Conservation (phyloP, 2,113 vertebrate genomes). For the Galbula dea region DNA sequence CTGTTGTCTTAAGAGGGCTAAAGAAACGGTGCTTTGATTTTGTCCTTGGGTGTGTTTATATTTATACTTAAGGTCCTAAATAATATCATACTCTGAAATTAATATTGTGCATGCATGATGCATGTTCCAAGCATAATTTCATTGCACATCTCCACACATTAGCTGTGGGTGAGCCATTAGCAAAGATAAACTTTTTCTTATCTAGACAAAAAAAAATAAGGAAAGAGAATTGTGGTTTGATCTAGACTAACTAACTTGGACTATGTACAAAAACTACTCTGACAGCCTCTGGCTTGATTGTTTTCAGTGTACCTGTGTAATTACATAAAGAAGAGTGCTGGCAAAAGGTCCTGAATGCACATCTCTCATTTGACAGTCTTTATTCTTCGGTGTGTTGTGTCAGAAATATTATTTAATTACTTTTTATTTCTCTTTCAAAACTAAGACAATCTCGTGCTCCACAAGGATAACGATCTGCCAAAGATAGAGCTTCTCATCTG, state of each 20-base stretch:
- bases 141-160: accelerated
- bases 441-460: not conserved
- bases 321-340: not conserved
- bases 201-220: not conserved
- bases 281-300: not conserved
- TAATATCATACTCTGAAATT: not conserved
- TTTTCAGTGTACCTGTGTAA: not conserved
- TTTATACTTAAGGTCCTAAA: not conserved
- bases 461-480: not conserved
- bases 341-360: not conserved
- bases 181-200: not conserved
- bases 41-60: not conserved
- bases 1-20: not conserved
- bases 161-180: not conserved
- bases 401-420: not conserved
- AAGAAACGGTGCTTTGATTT: not conserved
- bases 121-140: not conserved
- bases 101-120: not conserved
- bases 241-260: not conserved
- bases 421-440: not conserved
- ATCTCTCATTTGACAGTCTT: not conserved
- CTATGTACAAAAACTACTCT: not conserved
- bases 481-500: not conserved
- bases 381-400: not conserved
- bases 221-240: not conserved